Percentiles rank a stretch among this genome's conserved stretches.
Evolutionary conservation across 2,888 invertebrate genomes (phyloP).

Genomic region (Cataglyphis cursor): DNA sequence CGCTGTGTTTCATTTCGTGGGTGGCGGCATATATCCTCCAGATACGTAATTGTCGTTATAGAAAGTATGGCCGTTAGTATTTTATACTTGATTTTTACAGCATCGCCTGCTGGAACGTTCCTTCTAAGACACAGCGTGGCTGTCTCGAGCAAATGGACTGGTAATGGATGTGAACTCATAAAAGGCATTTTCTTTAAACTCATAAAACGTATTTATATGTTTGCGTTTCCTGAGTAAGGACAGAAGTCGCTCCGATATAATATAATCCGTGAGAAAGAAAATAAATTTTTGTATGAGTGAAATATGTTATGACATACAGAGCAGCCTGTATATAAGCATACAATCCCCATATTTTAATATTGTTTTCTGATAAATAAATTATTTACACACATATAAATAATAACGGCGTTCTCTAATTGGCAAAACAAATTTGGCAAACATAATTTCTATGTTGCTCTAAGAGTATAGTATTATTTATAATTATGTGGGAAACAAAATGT

Average conservation of each 20-base stretch:
- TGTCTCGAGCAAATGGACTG: not conserved
- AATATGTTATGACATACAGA: not conserved
- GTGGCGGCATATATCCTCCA: constrained; percentile 3
- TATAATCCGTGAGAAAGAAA: not conserved
- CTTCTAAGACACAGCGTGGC: not conserved
- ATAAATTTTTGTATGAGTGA: not conserved
- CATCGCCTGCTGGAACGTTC: not conserved
- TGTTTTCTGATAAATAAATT: not conserved
- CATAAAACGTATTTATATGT: constrained; percentile 40
- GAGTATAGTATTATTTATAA: not conserved
- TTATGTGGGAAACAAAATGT: not conserved
- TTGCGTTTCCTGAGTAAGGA: not conserved
- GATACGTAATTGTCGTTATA: constrained; percentile 43
- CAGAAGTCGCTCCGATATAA: not conserved
- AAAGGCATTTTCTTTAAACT: constrained; percentile 21
- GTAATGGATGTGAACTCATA: constrained; percentile 43
- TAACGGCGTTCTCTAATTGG: not conserved
- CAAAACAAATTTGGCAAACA: not conserved
- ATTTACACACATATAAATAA: not conserved
- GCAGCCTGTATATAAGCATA: not conserved
- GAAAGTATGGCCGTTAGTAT: not conserved
- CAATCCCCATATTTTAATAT: not conserved
- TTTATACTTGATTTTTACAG: constrained; percentile 34
- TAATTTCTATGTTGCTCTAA: not conserved
- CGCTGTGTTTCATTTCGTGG: constrained; percentile 21